Base-by-base conservation (phyloP, 2,888 invertebrate genomes). In the Sinohyriopsis cumingii region DNA sequence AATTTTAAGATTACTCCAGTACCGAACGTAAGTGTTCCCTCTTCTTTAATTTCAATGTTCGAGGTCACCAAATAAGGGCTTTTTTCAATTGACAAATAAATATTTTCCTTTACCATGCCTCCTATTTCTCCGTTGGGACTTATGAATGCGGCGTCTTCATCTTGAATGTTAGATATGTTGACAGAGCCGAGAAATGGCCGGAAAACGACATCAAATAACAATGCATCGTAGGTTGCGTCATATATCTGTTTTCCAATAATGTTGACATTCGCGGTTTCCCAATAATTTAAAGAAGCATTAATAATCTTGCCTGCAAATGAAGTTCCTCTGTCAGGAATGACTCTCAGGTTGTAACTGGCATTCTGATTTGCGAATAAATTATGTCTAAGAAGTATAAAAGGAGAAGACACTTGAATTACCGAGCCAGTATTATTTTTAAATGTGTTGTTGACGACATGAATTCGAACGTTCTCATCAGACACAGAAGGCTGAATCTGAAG, bases 281-380 rank as follows among this genome's bases (percentile, higher is more conserved):
- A 78, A 64, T 70, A 78, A 59, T 78, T 78, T 45, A 67, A 54
- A 22, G 75, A 72, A 9, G 75, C 75, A 62, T 76, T 76, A 22
- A 78, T 19, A 28, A 28, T 45, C 9, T 5, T 20, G 18, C 54
- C 60, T 5, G 18, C 33, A 22, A 65, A 28, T 57, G 25, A 63
- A 19, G 5, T 12, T 15, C 45, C 45, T 45, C 15, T 25, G 7
- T 45, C 64, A 33, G 15, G 55, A 18, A 56, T 56, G 6, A 72
- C 55, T 54, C 65, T 72, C 0, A 78, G 1, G 53, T 72, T 73
- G 54, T 70, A 76, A n/a, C 55, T 45, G 55, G 75, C 63, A 9
- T 68, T 20, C 5, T 63, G 55, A 57, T 76, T 78, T 25, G 64
- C 63, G 53, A 78, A 78, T 28, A 70, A 64, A 63, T 78, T 78